Base-by-base conservation (phyloP, 2,113 vertebrate species). In the Mormyrus iriodes region DNA sequence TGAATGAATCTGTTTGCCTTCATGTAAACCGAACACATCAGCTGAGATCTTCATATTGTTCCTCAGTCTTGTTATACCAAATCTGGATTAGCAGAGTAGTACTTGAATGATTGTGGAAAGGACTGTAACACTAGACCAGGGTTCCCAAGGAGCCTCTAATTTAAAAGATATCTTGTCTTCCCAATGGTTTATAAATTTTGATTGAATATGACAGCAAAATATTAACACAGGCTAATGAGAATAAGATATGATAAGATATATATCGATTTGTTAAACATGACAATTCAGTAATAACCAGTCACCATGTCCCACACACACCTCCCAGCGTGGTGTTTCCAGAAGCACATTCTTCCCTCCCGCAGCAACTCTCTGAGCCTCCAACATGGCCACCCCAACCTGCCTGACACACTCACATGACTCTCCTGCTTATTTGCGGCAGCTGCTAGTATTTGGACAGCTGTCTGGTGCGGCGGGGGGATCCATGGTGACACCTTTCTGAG, bases 371-470 rank as follows among this genome's bases (percentile, higher is more conserved):
- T 76, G 39, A 39, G 15, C 31, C 35, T 12, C 31, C 12, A 35
- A 39, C 69, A 31, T 15, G 69, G 69, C 69, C 31, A 35, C 69
- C 35, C 69, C 69, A n/a, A 31, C 65, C 65, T 35, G n/a, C n/a
- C 65, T 9, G 4, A 35, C 12, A 15, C 5, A 73, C 27, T 35
- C 65, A 35, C 35, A 19, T 3, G 15, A 31, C 69, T 76, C 69
- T 76, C 69, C 69, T 39, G 69, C 69, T 35, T 39, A 24, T 31
- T 73, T 35, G 65, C 4, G n/a, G 65, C 65, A 73, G 65, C 65
- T 73, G 58, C n/a, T 42, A 76, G 58, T 27, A 19, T 76, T 76
- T 76, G 39, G n/a, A 46, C 65, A 79, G 88, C 44, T 88, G 88
- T 51, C 65, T 35, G 44, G 31, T 17, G 10, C 10, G 27, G 31